Base-by-base conservation (phyloP, 2,888 invertebrate species). In the Clepsis dumicolana region DNA sequence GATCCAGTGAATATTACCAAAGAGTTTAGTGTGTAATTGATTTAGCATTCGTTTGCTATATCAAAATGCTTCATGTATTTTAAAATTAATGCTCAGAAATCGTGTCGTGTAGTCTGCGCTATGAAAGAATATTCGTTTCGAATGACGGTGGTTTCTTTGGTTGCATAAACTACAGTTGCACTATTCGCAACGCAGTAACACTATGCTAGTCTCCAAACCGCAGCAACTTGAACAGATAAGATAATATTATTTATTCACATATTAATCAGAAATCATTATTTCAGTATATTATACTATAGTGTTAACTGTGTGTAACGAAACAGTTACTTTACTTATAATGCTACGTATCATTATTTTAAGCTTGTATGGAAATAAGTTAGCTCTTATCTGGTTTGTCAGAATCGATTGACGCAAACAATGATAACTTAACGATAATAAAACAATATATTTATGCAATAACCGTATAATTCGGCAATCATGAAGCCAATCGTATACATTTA, bases 1-100 rank as follows among this genome's bases (percentile, higher is more conserved):
- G 86, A 77, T 77, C 86, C 88, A 88, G 89, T 91, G 79, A 91
- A 87, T 83, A 81, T 86, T 87, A 93, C 93, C 93, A 93, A 93
- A 93, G 93, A 91, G 76, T 83, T 77, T 85, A 86, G 81, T 76
- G 71, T 79, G 78, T 60, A 62, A 67, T 59, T 64, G 16, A 77
- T 78, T 78, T 80, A 80, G 77, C 76, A 73, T 76, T 77, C 65
- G 73, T 78, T 79, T 79, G 81, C 82, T 82, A 78, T 78, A 77
- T 73, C 72, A 70, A 72, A 77, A 78, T 79, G 80, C 82, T 75
- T 77, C 77, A 73, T 82, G 77, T 77, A 80, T 80, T 79, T 74
- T 70, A 73, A 77, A 78, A 77, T 79, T 77, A 79, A 75, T 76
- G 80, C 81, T 83, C 80, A 80, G 76, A 69, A 63, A 60, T 65